Evolutionary conservation across 2,113 vertebrate genomes (phyloP), one percentile per base, ranked within the genome.

Genomic region (Rhombomys opimus): DNA sequence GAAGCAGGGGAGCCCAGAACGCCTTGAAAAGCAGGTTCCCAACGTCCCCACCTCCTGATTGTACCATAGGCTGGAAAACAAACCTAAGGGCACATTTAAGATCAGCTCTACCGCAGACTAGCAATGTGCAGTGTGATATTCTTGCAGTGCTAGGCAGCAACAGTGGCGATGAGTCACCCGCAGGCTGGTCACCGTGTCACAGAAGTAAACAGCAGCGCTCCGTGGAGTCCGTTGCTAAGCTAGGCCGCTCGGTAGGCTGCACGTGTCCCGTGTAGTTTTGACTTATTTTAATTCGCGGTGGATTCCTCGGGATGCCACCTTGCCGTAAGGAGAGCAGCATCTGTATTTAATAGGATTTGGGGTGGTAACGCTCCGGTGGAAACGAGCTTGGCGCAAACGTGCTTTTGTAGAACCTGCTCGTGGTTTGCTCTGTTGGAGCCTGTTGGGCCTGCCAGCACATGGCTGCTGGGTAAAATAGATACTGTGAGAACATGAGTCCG

Each of bases 401-500:
- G 2, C 41, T 11, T 61, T 1, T 80, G 18, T 52, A 27, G 27
- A 89, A 52, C 46, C 46, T 5, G 50, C 8, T 94, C 22, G 22
- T 81, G 10, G 15, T 93, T 93, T 75, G 72, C 30, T 91, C 82
- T 81, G n/a, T 72, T 90, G 14, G 11, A 77, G 59, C 17, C 59
- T 32, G 1, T 78, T 78, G 77, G 13, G 57, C 30, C 59, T 91
- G 87, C 54, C 46, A 70, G 87, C n/a, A 88, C 46, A 78, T n/a
- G 30, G 50, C 35, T 30, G 20, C 63, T 46, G 72, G 38, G 61
- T 61, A 77, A 70, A 84, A 52, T 4, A 68, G 78, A 72, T 68
- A 63, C 18, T 50, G 89, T 87, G 61, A 92, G 93, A 91, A 82
- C 22, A 95, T 20, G 46, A 61, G 22, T n/a, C 63, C 68, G 41